Base-by-base conservation (phyloP, 2,113 vertebrate species). In the Lathamus discolor region DNA sequence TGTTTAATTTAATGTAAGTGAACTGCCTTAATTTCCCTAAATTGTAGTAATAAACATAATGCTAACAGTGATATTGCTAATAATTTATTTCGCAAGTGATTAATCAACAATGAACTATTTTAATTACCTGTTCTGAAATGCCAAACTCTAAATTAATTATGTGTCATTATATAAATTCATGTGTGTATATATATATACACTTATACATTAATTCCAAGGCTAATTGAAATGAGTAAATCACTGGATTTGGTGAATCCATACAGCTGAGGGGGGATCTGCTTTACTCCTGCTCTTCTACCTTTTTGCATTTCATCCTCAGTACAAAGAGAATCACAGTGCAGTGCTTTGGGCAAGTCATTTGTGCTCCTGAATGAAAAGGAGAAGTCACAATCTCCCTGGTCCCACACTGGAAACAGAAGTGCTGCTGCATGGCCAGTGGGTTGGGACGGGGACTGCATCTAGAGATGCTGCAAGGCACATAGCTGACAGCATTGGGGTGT, bases 41-140 rank as follows among this genome's bases (percentile, higher is more conserved):
- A 97, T 96, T 92, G 96, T 96, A 29, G 43, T 41, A 76, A 95
- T 75, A 96, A 90, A 92, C 95, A 95, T 91, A 86, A 93, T 28
- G 69, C 55, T 86, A 74, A 87, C 91, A 75, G 92, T 92, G 86
- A 88, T 92, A 48, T 41, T 76, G 85, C 94, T 92, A 91, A 95
- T 79, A 63, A 76, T 97, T 96, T 96, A 94, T 96, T 97, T 96
- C 35, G 54, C 76, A 83, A 44, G 13, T 83, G 93, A 96, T 92
- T 97, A 94, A 92, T 94, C 77, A 96, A 96, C 87, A 89, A 92
- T 83, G 86, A 94, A 78, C 90, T 90, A 83, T 89, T 97, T 97
- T 96, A 93, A 97, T 97, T 96, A 96, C 97, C 96, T 92, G 77
- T 92, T 89, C 66, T 22, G 91, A 96, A 97, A 96, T 94, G 90